phyloP scores from a whole-genome alignment of 2,797 vertebrate species.

The Hypotaenidia okinawae region DNA sequence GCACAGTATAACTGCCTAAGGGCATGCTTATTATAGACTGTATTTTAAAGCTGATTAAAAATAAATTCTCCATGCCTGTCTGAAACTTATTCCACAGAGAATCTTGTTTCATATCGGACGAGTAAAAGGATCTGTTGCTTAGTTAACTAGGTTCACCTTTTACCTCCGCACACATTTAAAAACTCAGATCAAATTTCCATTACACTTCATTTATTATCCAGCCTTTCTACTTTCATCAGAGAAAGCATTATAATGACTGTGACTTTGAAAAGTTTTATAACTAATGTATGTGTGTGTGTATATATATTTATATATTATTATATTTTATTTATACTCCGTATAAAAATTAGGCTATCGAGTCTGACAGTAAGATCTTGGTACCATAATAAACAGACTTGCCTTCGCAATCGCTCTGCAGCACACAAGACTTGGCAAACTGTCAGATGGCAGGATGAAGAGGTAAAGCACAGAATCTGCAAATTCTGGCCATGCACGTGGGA shows the following conservation, averaged over 20 bases:
- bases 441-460: conserved; percentile 58
- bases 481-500: conserved; percentile 37
- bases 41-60: conserved; percentile 73
- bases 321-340: conserved; percentile 2
- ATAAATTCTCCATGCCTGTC: conserved; percentile 68
- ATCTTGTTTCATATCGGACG: conserved; percentile 48
- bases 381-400: conserved; percentile 25
- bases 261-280: conserved; percentile 46
- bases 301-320: background rate
- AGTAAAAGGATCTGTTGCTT: conserved; percentile 71
- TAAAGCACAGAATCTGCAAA: conserved; percentile 66
- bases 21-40: conserved; percentile 59
- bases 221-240: conserved; percentile 45
- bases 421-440: conserved; percentile 14
- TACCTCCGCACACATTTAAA: conserved; percentile 55
- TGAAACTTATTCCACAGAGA: conserved; percentile 62
- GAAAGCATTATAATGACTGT: conserved; percentile 24
- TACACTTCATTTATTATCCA: conserved; percentile 53
- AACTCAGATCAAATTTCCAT: conserved; percentile 59
- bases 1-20: conserved; percentile 41
- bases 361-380: conserved; percentile 8
- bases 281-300: background rate
- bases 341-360: conserved; percentile 18
- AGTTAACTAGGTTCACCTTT: conserved; percentile 65
- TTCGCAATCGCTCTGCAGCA: background rate